Evolutionary conservation across 2,113 vertebrate species (phyloP).

Genomic region (Regulus satrapa): DNA sequence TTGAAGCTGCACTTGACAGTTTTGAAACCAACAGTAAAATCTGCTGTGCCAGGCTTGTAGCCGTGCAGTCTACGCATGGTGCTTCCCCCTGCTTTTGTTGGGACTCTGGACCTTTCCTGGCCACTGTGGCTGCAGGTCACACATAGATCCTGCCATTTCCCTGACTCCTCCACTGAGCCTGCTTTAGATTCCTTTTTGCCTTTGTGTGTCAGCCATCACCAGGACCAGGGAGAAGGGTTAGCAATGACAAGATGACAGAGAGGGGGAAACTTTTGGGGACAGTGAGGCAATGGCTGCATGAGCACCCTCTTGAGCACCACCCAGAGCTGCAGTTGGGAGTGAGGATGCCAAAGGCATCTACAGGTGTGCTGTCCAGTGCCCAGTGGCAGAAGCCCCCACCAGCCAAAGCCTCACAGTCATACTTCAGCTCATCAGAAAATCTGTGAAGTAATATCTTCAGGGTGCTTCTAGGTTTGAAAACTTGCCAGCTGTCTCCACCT

Average conservation of each 20-base stretch:
- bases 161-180: neutral
- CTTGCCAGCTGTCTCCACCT: neutral
- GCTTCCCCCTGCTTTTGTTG: neutral
- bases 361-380: neutral
- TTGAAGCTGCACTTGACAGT: neutral
- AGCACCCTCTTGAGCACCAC: neutral
- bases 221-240: neutral
- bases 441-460: neutral
- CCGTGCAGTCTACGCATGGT: fast-evolving
- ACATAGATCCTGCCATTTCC: neutral
- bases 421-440: neutral
- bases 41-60: neutral
- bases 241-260: neutral
- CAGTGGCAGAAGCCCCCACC: neutral
- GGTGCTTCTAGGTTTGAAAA: neutral
- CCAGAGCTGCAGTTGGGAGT: neutral
- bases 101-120: neutral
- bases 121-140: neutral
- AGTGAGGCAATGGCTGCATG: neutral
- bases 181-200: neutral
- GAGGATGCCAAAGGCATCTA: neutral
- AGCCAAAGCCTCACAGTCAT: neutral
- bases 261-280: neutral
- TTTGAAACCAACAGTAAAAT: neutral
- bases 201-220: neutral